Base-by-base conservation (phyloP, 2,888 invertebrate species). In the Stenchaetothrips biformis region DNA sequence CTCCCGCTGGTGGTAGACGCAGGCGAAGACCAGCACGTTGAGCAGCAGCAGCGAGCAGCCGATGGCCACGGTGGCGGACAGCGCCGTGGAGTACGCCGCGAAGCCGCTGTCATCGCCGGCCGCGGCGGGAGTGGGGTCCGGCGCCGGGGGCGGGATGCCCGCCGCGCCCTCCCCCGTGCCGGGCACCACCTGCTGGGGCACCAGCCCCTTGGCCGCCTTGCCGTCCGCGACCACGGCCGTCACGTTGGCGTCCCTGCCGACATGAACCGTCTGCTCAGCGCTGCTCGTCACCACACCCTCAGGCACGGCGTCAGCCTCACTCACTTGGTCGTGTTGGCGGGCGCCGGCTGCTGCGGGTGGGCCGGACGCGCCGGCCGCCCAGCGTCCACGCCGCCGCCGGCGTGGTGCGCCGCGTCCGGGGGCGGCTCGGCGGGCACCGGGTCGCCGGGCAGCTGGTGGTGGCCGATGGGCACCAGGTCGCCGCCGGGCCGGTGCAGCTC, bases 31-130 rank as follows among this genome's bases (percentile, higher is more conserved):
- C 21, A 74, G 67, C 67, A 74, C 67, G 67, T 74, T 74, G 67
- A 74, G 67, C 67, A 74, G 67, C 6, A 74, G 67, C 21, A 74
- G 67, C 9, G 67, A 74, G 67, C 67, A 74, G 25, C 98, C 98
- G 83, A 98, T 96, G 79, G 97, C 97, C 84, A 98, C 96, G 25
- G 96, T 97, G 0, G 96, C 95, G 86, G 95, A 95, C 18, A 97
- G 88, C 2, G 96, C 96, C 6, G 96, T 96, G 0, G 95, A 95
- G 85, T 96, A 96, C 0, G 95, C 94, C 0, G 95, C 95, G 84
- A 95, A 96, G 0, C 95, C 95, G 83, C 95, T 95, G 86, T 95
- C 95, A 86, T 85, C 48, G 83, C 82, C 18, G 84, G 84, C n/a
- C 86, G 85, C 59, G 85, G 84, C 27, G 82, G 82, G 81, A 85